Percentiles rank a stretch among this genome's conserved stretches.
These are phyloP conservation scores for Galerucella pusilla DNA, from an alignment of 2,888 invertebrate species.

Conservation along the genomic window DNA sequence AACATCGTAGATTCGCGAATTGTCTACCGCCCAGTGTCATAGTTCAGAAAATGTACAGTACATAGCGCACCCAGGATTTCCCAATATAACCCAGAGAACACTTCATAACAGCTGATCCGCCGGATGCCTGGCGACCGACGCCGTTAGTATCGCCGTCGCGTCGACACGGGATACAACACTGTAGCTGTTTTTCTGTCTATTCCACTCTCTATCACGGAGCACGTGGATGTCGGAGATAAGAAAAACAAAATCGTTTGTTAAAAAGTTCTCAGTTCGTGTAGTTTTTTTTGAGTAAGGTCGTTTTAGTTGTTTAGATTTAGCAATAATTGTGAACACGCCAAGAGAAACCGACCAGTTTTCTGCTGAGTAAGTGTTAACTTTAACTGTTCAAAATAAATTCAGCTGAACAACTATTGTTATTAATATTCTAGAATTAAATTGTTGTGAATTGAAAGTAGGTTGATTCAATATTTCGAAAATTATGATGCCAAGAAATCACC, in stretches of 20 bases:
- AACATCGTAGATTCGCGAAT: conserved; percentile 6
- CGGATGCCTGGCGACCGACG: conserved; percentile 55
- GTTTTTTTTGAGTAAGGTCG: not conserved
- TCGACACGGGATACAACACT: conserved; percentile 46
- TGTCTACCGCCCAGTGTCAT: conserved; percentile 13
- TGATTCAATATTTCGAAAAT: no score
- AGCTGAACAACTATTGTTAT: not conserved
- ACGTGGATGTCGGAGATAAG: conserved; percentile 21
- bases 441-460: no score
- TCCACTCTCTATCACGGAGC: conserved; percentile 13
- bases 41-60: conserved; percentile 4
- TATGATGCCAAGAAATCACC: no score
- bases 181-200: not conserved
- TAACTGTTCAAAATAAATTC: not conserved
- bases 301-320: not conserved
- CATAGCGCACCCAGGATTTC: conserved; percentile 47
- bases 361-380: conserved; percentile 7
- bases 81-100: conserved; percentile 49
- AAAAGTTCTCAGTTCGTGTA: not conserved
- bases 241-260: conserved; percentile 14
- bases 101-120: conserved; percentile 57
- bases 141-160: conserved; percentile 54
- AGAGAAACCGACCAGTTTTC: not conserved
- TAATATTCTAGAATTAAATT: no score
- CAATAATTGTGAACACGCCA: conserved; percentile 1